Percentiles rank a stretch among this genome's conserved stretches.
These are phyloP conservation scores for Cyrtodaria siliqua DNA, from an alignment of 2,888 invertebrate species.

Conservation along the genomic window DNA sequence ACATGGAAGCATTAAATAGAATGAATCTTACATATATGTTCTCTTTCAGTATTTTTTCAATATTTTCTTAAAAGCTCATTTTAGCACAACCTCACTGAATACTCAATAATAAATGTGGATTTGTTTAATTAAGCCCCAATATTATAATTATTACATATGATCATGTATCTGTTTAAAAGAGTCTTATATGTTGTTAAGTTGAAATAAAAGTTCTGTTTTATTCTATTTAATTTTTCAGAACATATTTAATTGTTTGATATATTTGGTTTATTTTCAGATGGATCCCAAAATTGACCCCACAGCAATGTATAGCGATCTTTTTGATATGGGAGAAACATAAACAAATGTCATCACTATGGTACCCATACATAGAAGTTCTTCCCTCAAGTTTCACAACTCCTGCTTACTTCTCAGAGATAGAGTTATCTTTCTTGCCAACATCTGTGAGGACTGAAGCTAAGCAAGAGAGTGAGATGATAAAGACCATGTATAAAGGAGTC, in stretches of 20 bases:
- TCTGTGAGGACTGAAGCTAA: constrained; percentile 50
- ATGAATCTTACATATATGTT: too few species aligned
- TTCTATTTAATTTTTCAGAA: not conserved
- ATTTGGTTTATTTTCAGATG: constrained; percentile 58
- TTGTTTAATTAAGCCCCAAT: too few species aligned
- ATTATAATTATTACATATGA: too few species aligned
- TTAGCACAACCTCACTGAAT: too few species aligned
- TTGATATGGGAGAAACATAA: constrained; percentile 90
- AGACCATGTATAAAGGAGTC: constrained; percentile 41
- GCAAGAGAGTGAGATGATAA: constrained; percentile 52
- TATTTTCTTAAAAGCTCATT: too few species aligned
- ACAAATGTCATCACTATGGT: constrained; percentile 79
- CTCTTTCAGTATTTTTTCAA: too few species aligned
- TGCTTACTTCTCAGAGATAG: constrained; percentile 73
- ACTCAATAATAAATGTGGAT: too few species aligned
- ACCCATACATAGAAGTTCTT: constrained; percentile 78
- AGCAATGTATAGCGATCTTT: constrained; percentile 91
- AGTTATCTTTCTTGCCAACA: constrained; percentile 72
- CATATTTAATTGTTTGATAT: constrained; percentile 4
- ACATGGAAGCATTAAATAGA: too few species aligned
- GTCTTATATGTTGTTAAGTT: too few species aligned
- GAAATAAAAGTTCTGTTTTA: too few species aligned
- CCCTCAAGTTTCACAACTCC: constrained; percentile 86
- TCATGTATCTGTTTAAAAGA: too few species aligned
- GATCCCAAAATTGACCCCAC: constrained; percentile 87